Base-by-base conservation (phyloP, 2,113 vertebrate species). In the Sclerurus mexicanus region DNA sequence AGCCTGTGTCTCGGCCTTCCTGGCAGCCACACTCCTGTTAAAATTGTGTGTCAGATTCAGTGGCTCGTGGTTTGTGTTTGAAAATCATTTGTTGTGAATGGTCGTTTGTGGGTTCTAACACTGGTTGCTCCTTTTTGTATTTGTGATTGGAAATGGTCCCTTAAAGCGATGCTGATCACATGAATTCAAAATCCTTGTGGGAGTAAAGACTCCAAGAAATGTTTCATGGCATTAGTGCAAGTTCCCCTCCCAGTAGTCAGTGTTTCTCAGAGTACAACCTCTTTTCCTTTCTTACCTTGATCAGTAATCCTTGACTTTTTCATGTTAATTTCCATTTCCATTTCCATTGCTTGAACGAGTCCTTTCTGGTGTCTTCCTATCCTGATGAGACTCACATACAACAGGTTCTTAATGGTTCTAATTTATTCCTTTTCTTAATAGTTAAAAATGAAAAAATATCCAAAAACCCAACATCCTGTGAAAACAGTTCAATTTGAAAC, bases 401-500 rank as follows among this genome's bases (percentile, higher is more conserved):
- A 81, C 23, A n/a, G 27, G 55, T 75, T 89, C 27, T 58, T 50
- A 50, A 55, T 37, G 31, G 31, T 55, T 75, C 69, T 42, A 24
- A 42, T 82, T 86, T 87, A 63, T 90, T 87, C 53, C 47, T 95
- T 85, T 90, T 79, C 55, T 47, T 89, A 90, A 58, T n/a, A 76
- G 42, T 21, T 68, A 3, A 62, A 82, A 92, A 92, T 42, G 12
- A 9, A 39, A 67, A 72, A 10, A 21, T 35, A 12, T 42, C 31
- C 35, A 33, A 44, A 42, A 24, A 13, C 7, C 7, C 64, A 79
- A 42, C 28, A 92, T 71, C 72, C 85, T 90, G 44, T 82, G 88
- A 79, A 91, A 92, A 77, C n/a, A 96, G 81, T 93, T 89, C 73
- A 77, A 87, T 76, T 92, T 87, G 68, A 92, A 93, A 59, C 55